Evolutionary conservation across 2,797 vertebrate species (phyloP).

Genomic region (Myotis pilosus): DNA sequence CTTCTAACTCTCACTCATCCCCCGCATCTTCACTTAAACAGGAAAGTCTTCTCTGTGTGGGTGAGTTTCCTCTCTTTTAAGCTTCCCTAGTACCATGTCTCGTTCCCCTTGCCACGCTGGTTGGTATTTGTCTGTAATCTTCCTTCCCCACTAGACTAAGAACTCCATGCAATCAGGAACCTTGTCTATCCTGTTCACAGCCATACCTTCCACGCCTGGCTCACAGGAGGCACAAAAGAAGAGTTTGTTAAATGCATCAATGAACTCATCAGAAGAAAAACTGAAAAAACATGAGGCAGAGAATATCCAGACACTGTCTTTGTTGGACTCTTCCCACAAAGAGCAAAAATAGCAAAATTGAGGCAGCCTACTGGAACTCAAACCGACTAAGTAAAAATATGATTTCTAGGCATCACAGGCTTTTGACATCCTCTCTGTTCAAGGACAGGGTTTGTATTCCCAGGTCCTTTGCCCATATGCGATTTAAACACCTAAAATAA

Average conservation of each 20-base stretch:
- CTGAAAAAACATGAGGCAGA: background rate
- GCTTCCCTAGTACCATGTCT: background rate
- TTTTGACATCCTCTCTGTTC: background rate
- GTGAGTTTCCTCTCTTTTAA: background rate
- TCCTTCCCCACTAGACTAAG: background rate
- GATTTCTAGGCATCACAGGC: background rate
- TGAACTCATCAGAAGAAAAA: background rate
- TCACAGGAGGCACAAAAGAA: background rate
- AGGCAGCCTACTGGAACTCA: background rate
- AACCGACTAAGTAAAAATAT: background rate
- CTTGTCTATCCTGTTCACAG: background rate
- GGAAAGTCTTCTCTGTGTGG: background rate
- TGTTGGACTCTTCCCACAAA: background rate
- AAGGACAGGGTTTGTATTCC: background rate
- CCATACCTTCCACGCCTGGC: background rate
- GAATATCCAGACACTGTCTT: background rate
- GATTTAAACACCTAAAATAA: background rate
- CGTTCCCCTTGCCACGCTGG: background rate
- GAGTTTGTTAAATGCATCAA: background rate
- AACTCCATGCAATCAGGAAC: background rate
- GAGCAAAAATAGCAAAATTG: background rate
- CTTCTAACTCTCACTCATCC: background rate
- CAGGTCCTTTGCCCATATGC: background rate
- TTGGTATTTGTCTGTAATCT: background rate
- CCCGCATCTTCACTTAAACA: background rate